Evolutionary conservation across 2,797 vertebrate genomes (phyloP), one percentile per base, ranked within the genome.

Genomic region (Gambelia wislizenii): DNA sequence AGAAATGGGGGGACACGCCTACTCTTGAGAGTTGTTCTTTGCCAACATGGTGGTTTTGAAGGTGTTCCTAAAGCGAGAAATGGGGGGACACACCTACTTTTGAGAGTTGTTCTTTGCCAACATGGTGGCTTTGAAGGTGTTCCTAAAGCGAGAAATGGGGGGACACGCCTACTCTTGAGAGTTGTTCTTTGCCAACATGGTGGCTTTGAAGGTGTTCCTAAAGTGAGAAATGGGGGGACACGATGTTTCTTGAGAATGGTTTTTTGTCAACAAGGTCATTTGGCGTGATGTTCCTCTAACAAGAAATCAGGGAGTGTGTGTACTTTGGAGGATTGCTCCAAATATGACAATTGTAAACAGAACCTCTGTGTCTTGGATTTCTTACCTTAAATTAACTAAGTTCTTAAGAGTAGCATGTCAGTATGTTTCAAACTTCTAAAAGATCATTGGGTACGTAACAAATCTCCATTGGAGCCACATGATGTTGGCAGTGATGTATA

Each of bases 361-460:
- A 39, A 18, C 20, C 44, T 70, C 90, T 89, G 74, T 78, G 42
- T 59, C 79, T 89, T 92, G 88, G 90, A 77, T 77, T 92, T 92
- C 89, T 88, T 78, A 56, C 56, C 13, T 0, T 0, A 20, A 59
- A 85, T 92, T 88, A 91, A 90, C 8, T 84, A 74, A n/a, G 69
- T 44, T 90, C 77, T 52, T 72, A 4, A 22, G 30, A 74, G 79
- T 64, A 84, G 86, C 39, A 0, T 2, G 0, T 82, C 90, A 30
- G 9, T 83, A 84, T 56, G 69, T 87, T 94, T 94, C 83, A 91
- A 84, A 84, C 74, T 87, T 91, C 85, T 91, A 39, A 0, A 0
- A 90, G 83, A 54, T 61, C 39, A 54, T 22, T 36, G 39, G 87
- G 76, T 85, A 54, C 81, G 20, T 20, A 36, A 52, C 8, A 75